phyloP scores from a whole-genome alignment of 1,140 invertebrate species.

The Gryllus bimaculatus region DNA sequence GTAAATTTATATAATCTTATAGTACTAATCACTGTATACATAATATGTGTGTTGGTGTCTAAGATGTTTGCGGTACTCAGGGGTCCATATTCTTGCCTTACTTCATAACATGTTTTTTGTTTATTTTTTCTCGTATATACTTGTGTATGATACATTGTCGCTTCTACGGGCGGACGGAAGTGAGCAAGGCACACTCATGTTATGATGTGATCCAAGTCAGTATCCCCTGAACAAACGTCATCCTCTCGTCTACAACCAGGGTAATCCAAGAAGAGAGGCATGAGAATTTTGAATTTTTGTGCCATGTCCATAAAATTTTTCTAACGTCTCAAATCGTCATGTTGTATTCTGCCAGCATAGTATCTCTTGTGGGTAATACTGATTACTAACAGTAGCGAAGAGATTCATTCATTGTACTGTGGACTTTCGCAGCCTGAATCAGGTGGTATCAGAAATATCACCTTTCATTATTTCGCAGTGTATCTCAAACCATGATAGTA shows the following conservation, averaged over 20 bases:
- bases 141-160: neutral
- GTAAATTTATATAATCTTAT: no score
- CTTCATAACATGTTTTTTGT: neutral
- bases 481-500: neutral
- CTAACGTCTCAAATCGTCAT: neutral
- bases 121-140: neutral
- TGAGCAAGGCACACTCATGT: no score
- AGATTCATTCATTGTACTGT: no score
- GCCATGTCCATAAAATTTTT: neutral
- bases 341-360: neutral
- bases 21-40: neutral
- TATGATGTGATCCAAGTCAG: no score
- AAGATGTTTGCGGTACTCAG: no score
- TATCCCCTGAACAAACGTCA: neutral
- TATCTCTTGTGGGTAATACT: neutral
- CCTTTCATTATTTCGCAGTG: neutral
- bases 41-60: neutral
- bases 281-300: neutral
- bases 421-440: neutral
- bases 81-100: neutral
- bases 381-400: neutral
- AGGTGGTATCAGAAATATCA: neutral
- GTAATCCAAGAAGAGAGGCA: neutral
- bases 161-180: no score
- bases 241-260: neutral